A percentile compares a stretch with the other conserved stretches of the same genome.
phyloP scores from a whole-genome alignment of 2,797 vertebrate genomes.

The Acrossocheilus fasciatus region DNA sequence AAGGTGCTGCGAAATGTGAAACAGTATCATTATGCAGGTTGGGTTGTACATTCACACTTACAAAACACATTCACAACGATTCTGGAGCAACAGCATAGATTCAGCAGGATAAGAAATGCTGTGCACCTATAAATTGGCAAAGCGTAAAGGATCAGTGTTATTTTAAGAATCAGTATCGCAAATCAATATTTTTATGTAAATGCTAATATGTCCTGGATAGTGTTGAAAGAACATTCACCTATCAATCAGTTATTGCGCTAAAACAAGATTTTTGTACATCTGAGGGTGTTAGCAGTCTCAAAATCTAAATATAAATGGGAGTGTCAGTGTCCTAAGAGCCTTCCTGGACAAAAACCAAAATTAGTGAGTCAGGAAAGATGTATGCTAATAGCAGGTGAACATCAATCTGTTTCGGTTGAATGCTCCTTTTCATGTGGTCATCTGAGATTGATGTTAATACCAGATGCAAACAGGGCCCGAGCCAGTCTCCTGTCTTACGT shows the following conservation, averaged over 20 bases:
- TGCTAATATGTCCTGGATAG: background rate
- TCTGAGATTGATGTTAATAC: constrained; percentile 14
- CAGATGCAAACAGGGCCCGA: background rate
- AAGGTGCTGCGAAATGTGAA: background rate
- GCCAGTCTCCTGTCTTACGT: background rate
- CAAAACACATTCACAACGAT: background rate
- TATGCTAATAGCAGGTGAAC: background rate
- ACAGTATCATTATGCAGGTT: background rate
- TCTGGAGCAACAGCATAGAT: background rate
- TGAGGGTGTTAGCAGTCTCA: background rate
- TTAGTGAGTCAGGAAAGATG: background rate
- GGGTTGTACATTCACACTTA: background rate
- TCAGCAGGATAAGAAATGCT: background rate
- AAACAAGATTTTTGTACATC: background rate
- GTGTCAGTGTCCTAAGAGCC: background rate
- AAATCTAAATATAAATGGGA: background rate
- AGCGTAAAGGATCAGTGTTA: background rate
- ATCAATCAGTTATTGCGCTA: background rate
- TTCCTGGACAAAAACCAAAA: background rate
- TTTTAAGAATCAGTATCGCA: background rate
- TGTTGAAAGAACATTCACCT: background rate
- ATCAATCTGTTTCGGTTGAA: background rate
- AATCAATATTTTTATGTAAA: background rate
- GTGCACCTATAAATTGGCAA: background rate
- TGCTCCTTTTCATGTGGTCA: background rate